Conservation (phyloP, 2,113 vertebrate genomes). For the Peromyscus californicus region DNA sequence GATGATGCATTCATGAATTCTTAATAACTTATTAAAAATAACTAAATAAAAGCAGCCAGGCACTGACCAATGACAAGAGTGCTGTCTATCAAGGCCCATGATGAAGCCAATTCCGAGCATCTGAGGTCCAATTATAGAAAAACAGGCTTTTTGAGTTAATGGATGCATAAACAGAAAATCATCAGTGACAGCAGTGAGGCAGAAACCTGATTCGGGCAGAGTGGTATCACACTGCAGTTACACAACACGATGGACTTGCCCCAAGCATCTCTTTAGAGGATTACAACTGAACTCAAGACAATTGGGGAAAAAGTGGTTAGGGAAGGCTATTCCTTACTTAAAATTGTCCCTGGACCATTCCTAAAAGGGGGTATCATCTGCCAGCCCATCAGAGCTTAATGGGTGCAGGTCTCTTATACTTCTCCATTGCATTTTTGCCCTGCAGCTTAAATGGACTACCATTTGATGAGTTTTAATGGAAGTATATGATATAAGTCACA, state of each 20-base stretch:
- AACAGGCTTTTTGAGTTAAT: constrained; percentile 56
- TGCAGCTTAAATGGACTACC: background rate
- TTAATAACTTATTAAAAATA: constrained; percentile 65
- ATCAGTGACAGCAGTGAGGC: background rate
- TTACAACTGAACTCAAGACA: background rate
- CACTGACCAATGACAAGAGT: background rate
- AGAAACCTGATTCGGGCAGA: background rate
- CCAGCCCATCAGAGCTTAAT: background rate
- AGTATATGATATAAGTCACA: constrained; percentile 6
- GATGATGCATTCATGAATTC: constrained; percentile 7
- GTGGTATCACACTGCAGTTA: background rate
- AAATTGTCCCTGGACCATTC: constrained; percentile 31
- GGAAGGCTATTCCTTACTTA: background rate
- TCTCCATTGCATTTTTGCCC: background rate
- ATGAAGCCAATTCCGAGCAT: constrained; percentile 52
- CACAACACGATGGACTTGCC: background rate
- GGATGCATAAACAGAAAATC: constrained; percentile 54
- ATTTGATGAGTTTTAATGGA: constrained; percentile 42
- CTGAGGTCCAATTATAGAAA: constrained; percentile 59
- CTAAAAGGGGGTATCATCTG: background rate
- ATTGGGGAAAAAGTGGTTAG: background rate
- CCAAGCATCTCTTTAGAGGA: background rate
- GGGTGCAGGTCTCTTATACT: background rate
- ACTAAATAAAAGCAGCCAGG: constrained; percentile 41
- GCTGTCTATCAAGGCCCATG: constrained; percentile 24